Percentiles rank a stretch among this genome's conserved stretches.
These are phyloP conservation scores for Ips nitidus DNA, from an alignment of 1,140 invertebrate genomes.

Conservation along the genomic window DNA sequence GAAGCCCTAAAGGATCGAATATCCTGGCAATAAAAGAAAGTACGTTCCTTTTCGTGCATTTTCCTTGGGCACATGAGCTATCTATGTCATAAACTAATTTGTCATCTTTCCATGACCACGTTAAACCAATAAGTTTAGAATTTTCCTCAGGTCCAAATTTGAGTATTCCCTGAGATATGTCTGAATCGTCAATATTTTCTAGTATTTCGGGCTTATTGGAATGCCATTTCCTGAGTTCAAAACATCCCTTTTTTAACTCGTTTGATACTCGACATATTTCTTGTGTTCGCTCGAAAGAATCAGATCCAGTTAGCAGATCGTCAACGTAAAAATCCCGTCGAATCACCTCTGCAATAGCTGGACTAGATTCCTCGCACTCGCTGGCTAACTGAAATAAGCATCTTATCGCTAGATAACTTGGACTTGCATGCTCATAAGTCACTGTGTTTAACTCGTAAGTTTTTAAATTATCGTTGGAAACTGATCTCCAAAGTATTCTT, in stretches of 20 bases:
- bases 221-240: no score
- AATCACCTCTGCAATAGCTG: no score
- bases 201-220: conserved; percentile 32
- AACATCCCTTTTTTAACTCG: conserved; percentile 18
- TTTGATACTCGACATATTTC: neutral
- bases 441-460: no score
- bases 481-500: no score
- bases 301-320: no score
- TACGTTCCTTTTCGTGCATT: conserved; percentile 44
- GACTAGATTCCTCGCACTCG: no score
- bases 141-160: conserved; percentile 35
- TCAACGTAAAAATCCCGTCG: no score
- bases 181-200: conserved; percentile 5
- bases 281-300: neutral
- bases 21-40: conserved; percentile 42
- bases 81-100: conserved; percentile 24
- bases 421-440: no score
- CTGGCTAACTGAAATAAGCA: no score
- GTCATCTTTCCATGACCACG: conserved; percentile 27
- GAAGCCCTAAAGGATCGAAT: no score
- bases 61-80: conserved; percentile 12
- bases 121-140: conserved; percentile 38
- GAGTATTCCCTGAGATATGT: conserved; percentile 19
- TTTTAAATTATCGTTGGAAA: no score
- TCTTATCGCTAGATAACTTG: no score